Evolutionary conservation across 2,888 invertebrate genomes (phyloP), one percentile per base, ranked within the genome.

Genomic region (Phaonia tiefii): DNA sequence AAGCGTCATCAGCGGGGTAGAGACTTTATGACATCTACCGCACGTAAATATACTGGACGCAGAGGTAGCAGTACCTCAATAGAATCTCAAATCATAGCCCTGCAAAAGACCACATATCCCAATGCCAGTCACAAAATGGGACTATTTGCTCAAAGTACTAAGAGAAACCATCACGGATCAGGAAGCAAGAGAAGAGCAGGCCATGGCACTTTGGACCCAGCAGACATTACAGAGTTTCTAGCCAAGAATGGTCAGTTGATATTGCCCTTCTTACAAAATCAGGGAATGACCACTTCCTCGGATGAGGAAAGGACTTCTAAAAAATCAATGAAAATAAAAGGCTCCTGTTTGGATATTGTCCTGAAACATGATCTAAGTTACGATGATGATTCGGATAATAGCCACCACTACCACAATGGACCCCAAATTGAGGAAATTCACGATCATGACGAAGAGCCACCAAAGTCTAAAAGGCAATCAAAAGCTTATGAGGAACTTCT

Each of bases 31-130:
- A 87, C 89, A 13, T 78, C 87, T 2, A 86, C 86, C 15, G 90
- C 86, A 1, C 88, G 86, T n/a, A 88, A 86, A 75, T 88, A 85
- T 81, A 89, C 84, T 83, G 89, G 86, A 66, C 88, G 87, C 2
- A 86, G 88, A 0, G 95, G 95, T 65, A 96, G 96, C 88, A 95
- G 95, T 54, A 95, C 96, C 0, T 96, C 96, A 13, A 93, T 96
- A 42, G 96, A 96, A 87, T 96, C 96, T 85, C 96, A 96, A 89
- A 92, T 95, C 56, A 89, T 91, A 67, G 90, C 91, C 2, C 84
- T 91, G n/a, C 88, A 91, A 71, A 91, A 90, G 83, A 90, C 89
- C 1, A 89, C 88, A 1, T 90, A 89, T 83, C 90, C 90, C 25
- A 89, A 89, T 84, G 84, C 86, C 70, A 89, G 89, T 79, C 90